Evolutionary conservation across 2,797 vertebrate species (phyloP).

Genomic region (Esox masquinongy): DNA sequence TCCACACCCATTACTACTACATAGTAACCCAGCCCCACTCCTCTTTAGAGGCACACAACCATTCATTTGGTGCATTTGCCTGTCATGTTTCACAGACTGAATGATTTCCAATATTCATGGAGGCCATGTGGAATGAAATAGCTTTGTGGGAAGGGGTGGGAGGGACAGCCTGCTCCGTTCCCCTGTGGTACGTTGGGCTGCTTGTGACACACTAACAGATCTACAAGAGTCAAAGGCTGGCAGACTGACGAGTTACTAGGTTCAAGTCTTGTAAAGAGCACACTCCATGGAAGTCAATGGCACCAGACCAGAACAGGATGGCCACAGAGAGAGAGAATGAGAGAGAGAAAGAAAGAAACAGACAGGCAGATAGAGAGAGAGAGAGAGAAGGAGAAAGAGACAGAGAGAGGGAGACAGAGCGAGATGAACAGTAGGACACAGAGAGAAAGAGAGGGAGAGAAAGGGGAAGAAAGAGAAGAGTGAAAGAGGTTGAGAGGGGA

Average conservation of each 20-base stretch:
- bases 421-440: too few species aligned
- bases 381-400: neutral
- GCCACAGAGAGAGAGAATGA: neutral
- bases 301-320: slow-evolving; percentile 28
- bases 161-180: neutral
- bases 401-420: neutral
- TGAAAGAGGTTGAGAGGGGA: slow-evolving; percentile 12
- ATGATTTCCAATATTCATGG: slow-evolving; percentile 42
- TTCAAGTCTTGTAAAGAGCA: slow-evolving; percentile 13
- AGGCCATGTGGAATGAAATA: slow-evolving; percentile 23
- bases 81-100: slow-evolving; percentile 6
- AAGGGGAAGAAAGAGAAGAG: neutral
- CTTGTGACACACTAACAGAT: slow-evolving; percentile 4
- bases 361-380: neutral
- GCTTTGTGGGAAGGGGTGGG: slow-evolving; percentile 25
- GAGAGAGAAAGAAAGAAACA: neutral
- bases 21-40: slow-evolving; percentile 1
- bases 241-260: neutral
- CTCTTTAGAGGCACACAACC: slow-evolving; percentile 1
- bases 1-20: neutral
- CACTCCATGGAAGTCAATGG: slow-evolving; percentile 26
- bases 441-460: neutral
- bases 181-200: neutral
- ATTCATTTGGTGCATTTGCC: slow-evolving; percentile 7
- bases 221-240: slow-evolving; percentile 6